Evolutionary conservation across 2,113 vertebrate genomes (phyloP).

Genomic region (Chlorodrepanis virens): DNA sequence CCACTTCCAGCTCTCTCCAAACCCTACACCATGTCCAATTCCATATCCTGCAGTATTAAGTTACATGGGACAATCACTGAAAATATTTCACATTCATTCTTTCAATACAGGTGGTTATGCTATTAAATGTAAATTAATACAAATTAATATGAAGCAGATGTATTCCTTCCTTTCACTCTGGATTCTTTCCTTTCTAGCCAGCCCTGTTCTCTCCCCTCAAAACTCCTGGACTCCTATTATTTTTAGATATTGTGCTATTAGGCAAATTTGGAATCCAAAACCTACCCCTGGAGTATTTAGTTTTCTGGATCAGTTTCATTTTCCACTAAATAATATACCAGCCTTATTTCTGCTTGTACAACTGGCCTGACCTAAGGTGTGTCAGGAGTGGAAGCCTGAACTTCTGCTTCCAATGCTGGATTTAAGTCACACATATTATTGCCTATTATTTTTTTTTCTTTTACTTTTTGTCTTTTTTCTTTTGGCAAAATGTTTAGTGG

Average conservation of each 20-base stretch:
- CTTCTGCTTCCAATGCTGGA: slow-evolving; percentile 48
- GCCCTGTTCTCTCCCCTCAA: background rate
- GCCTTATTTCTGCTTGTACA: background rate
- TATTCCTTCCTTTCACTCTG: background rate
- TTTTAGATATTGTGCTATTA: slow-evolving; percentile 27
- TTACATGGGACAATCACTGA: background rate
- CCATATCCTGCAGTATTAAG: background rate
- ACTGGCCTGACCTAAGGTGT: background rate
- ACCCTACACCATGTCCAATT: background rate
- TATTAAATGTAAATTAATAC: slow-evolving; percentile 36
- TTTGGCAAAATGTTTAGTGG: slow-evolving; percentile 52
- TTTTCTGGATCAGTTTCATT: slow-evolving; percentile 40
- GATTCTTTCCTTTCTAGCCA: background rate
- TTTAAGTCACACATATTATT: slow-evolving; percentile 13
- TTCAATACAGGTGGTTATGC: slow-evolving; percentile 8
- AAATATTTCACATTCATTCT: background rate
- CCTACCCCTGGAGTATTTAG: background rate
- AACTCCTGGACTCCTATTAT: background rate
- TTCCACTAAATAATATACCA: slow-evolving; percentile 6
- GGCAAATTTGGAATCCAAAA: slow-evolving; percentile 22
- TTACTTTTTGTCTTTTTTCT: background rate
- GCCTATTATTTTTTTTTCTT: background rate
- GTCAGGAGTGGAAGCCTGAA: slow-evolving; percentile 6
- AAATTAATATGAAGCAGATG: slow-evolving; percentile 25
- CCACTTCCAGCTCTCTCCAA: background rate